Conservation (phyloP, 2,113 vertebrate species). For the Pelmatolapia mariae region DNA sequence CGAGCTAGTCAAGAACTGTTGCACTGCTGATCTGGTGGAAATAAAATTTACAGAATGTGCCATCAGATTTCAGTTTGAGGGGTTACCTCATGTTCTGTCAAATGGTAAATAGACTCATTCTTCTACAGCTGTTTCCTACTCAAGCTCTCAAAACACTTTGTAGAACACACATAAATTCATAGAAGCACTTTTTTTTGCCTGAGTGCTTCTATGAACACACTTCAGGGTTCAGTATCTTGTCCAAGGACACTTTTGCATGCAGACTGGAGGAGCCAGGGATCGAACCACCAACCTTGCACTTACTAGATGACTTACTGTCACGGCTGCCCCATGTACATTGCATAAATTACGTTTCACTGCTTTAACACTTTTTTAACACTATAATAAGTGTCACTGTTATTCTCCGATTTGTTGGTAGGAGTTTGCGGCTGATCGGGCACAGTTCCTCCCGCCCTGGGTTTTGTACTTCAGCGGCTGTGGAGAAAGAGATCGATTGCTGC, state of each 20-base stretch:
- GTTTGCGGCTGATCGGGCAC: constrained; percentile 80
- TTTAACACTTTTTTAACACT: neutral
- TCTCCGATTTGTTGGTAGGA: constrained; percentile 71
- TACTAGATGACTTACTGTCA: neutral
- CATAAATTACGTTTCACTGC: neutral
- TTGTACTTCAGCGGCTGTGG: constrained; percentile 88
- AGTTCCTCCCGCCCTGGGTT: constrained; percentile 86
- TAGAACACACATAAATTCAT: neutral
- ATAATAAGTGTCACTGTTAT: neutral
- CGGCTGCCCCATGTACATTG: neutral
- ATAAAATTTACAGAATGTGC: neutral
- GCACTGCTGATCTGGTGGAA: neutral
- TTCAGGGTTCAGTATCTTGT: neutral
- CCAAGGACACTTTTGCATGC: neutral
- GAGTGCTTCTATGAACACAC: neutral
- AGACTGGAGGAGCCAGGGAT: neutral
- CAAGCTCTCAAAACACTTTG: neutral
- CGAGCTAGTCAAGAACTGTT: neutral
- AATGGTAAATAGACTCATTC: neutral
- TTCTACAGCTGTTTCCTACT: neutral
- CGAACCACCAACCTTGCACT: neutral
- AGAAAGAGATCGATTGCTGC: constrained; percentile 86
- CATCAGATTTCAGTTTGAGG: neutral
- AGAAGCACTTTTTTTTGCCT: neutral
- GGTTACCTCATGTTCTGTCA: neutral